Evolutionary conservation across 2,888 invertebrate species (phyloP).

Genomic region (Dichetophora obliterata): DNA sequence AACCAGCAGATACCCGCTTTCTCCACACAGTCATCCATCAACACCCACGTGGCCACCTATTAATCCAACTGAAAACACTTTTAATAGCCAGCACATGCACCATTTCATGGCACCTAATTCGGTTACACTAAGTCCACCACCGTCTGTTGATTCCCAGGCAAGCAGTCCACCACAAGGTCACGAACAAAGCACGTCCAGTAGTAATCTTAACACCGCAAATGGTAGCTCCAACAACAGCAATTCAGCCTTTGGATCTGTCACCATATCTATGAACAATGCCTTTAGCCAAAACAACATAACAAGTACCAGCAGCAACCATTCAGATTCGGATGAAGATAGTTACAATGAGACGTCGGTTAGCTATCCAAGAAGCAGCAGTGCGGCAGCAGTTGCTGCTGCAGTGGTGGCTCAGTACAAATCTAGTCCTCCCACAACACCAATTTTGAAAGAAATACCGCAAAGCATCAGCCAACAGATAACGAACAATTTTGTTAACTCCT

Average conservation of each 20-base stretch:
- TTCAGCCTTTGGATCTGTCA: slow-evolving; percentile 22
- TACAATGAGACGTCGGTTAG: slow-evolving; percentile 58
- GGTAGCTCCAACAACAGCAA: slow-evolving; percentile 40
- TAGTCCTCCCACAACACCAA: slow-evolving; percentile 75
- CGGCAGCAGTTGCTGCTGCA: slow-evolving; percentile 55
- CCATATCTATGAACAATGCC: slow-evolving; percentile 35
- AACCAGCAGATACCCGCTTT: slow-evolving; percentile 84
- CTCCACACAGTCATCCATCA: slow-evolving; percentile 85
- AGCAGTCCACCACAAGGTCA: slow-evolving; percentile 86
- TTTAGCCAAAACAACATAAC: slow-evolving; percentile 58
- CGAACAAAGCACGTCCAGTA: slow-evolving; percentile 62
- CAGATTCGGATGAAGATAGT: slow-evolving; percentile 86
- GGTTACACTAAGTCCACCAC: slow-evolving; percentile 91
- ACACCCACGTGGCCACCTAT: slow-evolving; percentile 81
- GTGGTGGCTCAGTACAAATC: slow-evolving; percentile 69
- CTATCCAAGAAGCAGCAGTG: slow-evolving; percentile 41
- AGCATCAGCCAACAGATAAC: slow-evolving; percentile 68
- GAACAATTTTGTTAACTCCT: slow-evolving; percentile 68
- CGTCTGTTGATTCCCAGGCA: slow-evolving; percentile 88
- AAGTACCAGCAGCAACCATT: slow-evolving; percentile 81
- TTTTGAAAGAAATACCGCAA: slow-evolving; percentile 72
- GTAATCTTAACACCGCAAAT: slow-evolving; percentile 47
- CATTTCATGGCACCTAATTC: slow-evolving; percentile 84
- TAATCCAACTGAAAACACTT: slow-evolving; percentile 71
- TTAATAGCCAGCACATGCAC: slow-evolving; percentile 73